These are phyloP conservation scores for Sceloporus undulatus DNA, from an alignment of 2,113 vertebrate species.

Conservation along the genomic window DNA sequence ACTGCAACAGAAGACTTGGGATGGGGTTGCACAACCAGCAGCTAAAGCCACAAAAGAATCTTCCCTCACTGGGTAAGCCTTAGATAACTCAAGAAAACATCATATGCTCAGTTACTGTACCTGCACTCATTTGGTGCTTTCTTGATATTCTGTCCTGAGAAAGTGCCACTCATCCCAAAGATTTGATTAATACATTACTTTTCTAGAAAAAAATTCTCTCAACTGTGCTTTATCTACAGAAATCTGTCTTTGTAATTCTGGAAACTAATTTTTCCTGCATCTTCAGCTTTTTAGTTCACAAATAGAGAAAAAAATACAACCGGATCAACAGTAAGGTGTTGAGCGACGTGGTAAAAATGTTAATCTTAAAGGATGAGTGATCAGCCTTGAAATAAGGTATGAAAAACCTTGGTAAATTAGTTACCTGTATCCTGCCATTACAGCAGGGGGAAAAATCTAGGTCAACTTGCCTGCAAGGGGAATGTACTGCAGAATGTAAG, in stretches of 20 bases:
- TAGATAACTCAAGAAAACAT: too few species aligned
- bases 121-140: not conserved
- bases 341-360: constrained; percentile 49
- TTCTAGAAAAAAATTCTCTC: not conserved
- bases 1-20: too few species aligned
- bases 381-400: constrained; percentile 41
- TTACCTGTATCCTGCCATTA: constrained; percentile 71
- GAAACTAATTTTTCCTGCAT: not conserved
- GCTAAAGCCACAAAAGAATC: not conserved
- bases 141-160: not conserved
- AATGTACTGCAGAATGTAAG: constrained; percentile 69
- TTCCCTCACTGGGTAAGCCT: not conserved
- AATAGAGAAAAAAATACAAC: constrained; percentile 16
- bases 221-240: not conserved
- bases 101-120: too few species aligned
- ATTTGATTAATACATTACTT: not conserved
- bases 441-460: constrained; percentile 47
- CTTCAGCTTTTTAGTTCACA: constrained; percentile 7
- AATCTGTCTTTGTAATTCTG: not conserved
- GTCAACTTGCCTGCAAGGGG: constrained; percentile 67
- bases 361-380: constrained; percentile 50
- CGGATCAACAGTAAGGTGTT: constrained; percentile 38
- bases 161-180: not conserved
- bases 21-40: too few species aligned
- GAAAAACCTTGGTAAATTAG: constrained; percentile 75